Base-by-base conservation (phyloP, 2,888 invertebrate genomes). In the Drosophila rellima region DNA sequence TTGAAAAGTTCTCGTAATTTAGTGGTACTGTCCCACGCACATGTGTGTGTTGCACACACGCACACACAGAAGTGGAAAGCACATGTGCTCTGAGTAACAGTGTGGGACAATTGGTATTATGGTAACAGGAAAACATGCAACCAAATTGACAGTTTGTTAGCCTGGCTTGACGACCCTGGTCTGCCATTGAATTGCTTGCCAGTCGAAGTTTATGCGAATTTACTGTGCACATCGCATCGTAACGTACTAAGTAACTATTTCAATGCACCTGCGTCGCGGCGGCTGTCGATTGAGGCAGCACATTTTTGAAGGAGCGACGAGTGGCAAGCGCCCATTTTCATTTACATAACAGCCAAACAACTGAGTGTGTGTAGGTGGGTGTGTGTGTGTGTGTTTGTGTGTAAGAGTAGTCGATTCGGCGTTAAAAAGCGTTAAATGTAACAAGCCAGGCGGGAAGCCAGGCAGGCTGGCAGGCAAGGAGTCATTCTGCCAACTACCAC, bases 401-500 rank as follows among this genome's bases (percentile, higher is more conserved):
- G 74, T 51, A 59, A 39, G 67, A 75, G 70, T 56, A 82, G 74
- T 83, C 84, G 69, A 78, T 81, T 80, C 74, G 75, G 69, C 74
- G 80, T 78, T 80, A 78, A 84, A 82, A 87, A 80, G 77, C 82
- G 75, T 85, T 87, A 85, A 85, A 70, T 79, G 76, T 82, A 74
- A 70, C 82, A 74, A 78, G 77, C 60, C 72, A 70, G 73, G 15
- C 70, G 44, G 51, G 39, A 23, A 55, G 70, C 35, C 29, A 50
- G 63, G 26, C 55, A 18, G 54, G 15, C 20, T 13, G n/a, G 15
- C 62, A 29, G 17, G 20, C 55, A 69, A 63, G 63, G 42, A 74
- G 67, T 71, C 76, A 42, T 61, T 45, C 64, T 57, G 47, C 72
- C 64, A 78, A 78, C 80, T 74, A 67, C 73, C 68, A 70, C 63